Evolutionary conservation across 2,888 invertebrate species (phyloP), one percentile per base, ranked within the genome.

Genomic region (Drosophila meridiana): DNA sequence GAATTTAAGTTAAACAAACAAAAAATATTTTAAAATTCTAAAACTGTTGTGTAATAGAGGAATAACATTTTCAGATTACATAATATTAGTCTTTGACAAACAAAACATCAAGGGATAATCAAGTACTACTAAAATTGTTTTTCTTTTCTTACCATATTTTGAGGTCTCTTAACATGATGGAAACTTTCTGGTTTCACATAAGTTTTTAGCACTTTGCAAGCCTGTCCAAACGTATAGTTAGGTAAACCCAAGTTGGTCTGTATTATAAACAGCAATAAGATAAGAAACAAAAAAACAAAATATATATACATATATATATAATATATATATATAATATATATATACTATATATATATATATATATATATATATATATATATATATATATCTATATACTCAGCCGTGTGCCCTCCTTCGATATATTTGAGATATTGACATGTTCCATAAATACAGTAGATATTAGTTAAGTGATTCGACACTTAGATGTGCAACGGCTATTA

Each of bases 361-460:
- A 45, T 26, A 47, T 28, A 45, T n/a, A 9, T 30, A 50, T 9
- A 32, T n/a, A 48, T 48, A 48, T 30, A 32, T 4, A 48, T 14
- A 32, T 2, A 32, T 32, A 32, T 32, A 48, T n/a, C 8, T 14
- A 70, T 79, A 72, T 77, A 82, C 73, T 82, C 73, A 80, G 82
- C 78, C 77, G 79, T 83, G 80, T 81, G 83, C 86, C 89, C 89
- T 86, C 82, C 80, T 87, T 76, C 32, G 67, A 75, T 76, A 71
- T 73, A 80, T 79, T 38, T 55, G 55, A 34, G 34, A 52, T 66
- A 82, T 71, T 65, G 50, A 73, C 59, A 69, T 73, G 77, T 76
- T 79, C 70, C 64, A 56, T 59, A 64, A 53, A 55, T 30, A 47
- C 13, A 43, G 66, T 57, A 69, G 47, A 65, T 26, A 68, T 52